These are phyloP conservation scores for Stomatorhinus ivindoensis DNA, from an alignment of 2,113 vertebrate genomes.

Conservation along the genomic window DNA sequence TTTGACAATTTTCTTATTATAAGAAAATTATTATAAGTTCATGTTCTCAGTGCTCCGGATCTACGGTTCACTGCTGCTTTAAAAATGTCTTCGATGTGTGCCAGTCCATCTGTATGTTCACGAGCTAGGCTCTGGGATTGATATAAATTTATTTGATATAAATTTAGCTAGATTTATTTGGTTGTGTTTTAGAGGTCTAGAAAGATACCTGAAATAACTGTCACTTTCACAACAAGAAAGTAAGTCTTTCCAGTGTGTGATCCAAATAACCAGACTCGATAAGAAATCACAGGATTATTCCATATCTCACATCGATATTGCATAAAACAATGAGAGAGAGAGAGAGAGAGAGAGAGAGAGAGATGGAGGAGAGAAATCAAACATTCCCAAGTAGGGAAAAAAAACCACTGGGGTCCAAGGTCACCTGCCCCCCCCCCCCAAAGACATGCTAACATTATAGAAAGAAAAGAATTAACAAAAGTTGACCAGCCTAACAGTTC, in stretches of 20 bases:
- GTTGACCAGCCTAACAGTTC: not conserved
- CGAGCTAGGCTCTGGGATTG: not conserved
- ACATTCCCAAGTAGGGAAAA: not conserved
- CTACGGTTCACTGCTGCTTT: not conserved
- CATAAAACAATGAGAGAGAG: not conserved
- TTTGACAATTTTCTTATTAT: not conserved
- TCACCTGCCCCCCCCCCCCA: not conserved
- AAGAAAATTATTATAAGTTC: not conserved
- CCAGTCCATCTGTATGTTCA: not conserved
- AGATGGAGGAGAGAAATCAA: not conserved
- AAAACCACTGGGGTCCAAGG: not conserved
- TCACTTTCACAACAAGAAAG: not conserved
- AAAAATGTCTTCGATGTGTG: not conserved
- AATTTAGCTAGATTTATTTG: not conserved
- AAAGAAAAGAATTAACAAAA: not conserved
- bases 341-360: not conserved
- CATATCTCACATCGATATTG: not conserved
- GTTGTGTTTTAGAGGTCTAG: not conserved
- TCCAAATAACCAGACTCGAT: not conserved
- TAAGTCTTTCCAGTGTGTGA: not conserved
- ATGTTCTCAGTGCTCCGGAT: not conserved
- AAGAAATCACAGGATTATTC: not conserved
- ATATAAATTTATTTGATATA: not conserved
- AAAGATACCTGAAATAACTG: not conserved
- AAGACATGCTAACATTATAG: not conserved